Percentiles rank a stretch among this genome's conserved stretches.
Evolutionary conservation across 2,797 vertebrate species (phyloP).

Genomic region (Sebastolobus alascanus): DNA sequence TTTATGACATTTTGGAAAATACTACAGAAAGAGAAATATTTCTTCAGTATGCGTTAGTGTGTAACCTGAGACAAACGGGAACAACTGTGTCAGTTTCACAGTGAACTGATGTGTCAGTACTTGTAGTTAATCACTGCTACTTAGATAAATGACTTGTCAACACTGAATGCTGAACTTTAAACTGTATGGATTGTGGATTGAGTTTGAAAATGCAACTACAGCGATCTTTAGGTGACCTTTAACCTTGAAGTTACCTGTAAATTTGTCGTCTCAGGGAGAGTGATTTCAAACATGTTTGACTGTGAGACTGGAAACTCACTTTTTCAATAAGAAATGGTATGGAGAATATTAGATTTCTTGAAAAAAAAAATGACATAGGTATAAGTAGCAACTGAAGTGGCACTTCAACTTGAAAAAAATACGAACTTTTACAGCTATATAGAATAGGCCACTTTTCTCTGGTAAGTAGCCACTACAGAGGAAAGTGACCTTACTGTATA

Average conservation of each 20-base stretch:
- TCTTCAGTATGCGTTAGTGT: background rate
- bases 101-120: background rate
- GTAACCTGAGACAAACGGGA: background rate
- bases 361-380: background rate
- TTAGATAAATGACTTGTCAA: background rate
- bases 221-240: background rate
- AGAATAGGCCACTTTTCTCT: constrained; percentile 21
- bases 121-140: background rate
- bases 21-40: background rate
- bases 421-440: background rate
- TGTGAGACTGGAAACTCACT: background rate
- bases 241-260: background rate
- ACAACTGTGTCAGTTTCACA: background rate
- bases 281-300: too few relatives aligned
- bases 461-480: constrained; percentile 24
- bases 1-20: background rate
- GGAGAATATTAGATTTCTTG: background rate
- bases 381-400: background rate
- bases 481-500: constrained; percentile 8
- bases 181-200: background rate
- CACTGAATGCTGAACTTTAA: background rate
- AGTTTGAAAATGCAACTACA: background rate
- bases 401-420: constrained; percentile 9
- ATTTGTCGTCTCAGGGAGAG: too few relatives aligned
- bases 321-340: background rate